A percentile compares a stretch with the other conserved stretches of the same genome.
Evolutionary conservation across 2,888 invertebrate genomes (phyloP).

Genomic region (Tinea pellionella): DNA sequence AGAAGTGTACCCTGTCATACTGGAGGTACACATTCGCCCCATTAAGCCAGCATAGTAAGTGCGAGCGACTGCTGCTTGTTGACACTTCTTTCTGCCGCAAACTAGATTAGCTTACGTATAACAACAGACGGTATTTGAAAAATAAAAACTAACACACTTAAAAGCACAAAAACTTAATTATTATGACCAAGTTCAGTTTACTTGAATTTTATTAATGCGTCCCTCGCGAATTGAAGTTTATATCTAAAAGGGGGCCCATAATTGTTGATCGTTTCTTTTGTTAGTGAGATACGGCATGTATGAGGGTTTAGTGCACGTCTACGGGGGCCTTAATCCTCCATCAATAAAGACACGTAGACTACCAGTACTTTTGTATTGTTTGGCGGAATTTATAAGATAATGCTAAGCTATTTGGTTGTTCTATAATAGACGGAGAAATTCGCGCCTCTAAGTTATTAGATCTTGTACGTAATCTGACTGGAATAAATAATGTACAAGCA

Average conservation of each 20-base stretch:
- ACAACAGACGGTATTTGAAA: too few species aligned
- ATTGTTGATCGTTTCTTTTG: conserved; percentile 47
- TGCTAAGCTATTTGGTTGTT: background rate
- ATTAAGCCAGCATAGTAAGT: too few species aligned
- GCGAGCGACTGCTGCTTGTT: too few species aligned
- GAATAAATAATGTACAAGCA: too few species aligned
- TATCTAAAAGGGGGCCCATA: conserved; percentile 32
- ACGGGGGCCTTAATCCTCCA: background rate
- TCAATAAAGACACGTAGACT: background rate
- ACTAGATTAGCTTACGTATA: too few species aligned
- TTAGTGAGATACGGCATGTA: conserved; percentile 34
- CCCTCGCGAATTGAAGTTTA: background rate
- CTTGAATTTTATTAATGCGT: background rate
- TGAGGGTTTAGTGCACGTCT: conserved; percentile 19
- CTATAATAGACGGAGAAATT: background rate
- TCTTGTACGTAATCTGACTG: too few species aligned
- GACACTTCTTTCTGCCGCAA: too few species aligned
- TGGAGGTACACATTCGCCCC: too few species aligned
- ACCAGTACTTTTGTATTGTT: background rate
- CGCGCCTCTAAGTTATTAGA: too few species aligned
- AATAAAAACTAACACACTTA: too few species aligned
- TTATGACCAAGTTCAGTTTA: background rate
- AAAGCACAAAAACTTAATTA: too few species aligned
- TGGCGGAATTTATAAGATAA: background rate
- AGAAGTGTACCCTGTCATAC: too few species aligned